Base-by-base conservation (phyloP, 2,797 vertebrate species). In the Cyprinella venusta region DNA sequence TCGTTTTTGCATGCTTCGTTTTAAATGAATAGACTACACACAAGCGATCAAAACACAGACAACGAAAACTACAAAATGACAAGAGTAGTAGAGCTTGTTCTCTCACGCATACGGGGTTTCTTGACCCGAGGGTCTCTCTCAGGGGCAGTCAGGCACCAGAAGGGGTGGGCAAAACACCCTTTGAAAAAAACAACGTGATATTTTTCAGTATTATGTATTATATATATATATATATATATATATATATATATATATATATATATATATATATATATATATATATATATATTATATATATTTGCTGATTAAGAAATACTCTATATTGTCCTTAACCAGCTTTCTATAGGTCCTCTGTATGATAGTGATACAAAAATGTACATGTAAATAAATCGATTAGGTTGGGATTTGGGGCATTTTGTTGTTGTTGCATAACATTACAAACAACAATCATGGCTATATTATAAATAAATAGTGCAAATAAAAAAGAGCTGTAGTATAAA, bases 161-260 rank as follows among this genome's bases (percentile, higher is more conserved):
- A 84, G 70, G 90, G 92, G 90, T 91, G 92, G 91, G 90, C 90
- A 81, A 54, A 81, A 54, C 45, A 54, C 8, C 68, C 50, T 81
- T 72, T 50, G 48, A 56, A 68, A n/a, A 26, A 79, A 33, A 33
- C 33, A 8, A 15, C 13, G 2, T 24, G 26, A 36, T 36, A 36
- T 36, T 36, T 40, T 9, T 40, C 38, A 1, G 38, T 38, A 0
- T 4, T 0, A n/a, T n/a, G n/a, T 26, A 30, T 30, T 33, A 33
- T 33, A 33, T 33, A 33, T 33, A 33, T 33, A 33, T 33, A 33
- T 33, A 33, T 33, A 33, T 33, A 33, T 33, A 33, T 33, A 33
- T 33, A 33, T 33, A 33, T 33, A 33, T 33, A 33, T 33, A 33
- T 33, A 33, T 33, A 33, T 33, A 33, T 33, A 33, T 33, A 33